phyloP scores from a whole-genome alignment of 2,113 vertebrate genomes.

The Gnathonemus longibarbis region DNA sequence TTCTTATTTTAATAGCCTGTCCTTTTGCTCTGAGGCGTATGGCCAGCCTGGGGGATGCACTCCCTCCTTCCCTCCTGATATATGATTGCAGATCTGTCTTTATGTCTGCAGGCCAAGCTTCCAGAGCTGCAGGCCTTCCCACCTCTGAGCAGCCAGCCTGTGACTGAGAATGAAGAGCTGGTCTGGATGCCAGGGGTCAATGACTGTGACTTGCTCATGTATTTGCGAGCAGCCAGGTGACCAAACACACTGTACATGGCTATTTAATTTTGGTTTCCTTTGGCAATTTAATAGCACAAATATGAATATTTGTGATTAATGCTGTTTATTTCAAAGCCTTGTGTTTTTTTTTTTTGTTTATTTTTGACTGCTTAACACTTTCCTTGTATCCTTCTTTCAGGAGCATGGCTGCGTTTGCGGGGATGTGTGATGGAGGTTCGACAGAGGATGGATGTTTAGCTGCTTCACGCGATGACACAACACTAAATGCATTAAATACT shows the following conservation, averaged over 20 bases:
- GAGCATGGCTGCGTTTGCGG: slow-evolving; percentile 98
- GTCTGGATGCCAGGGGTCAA: slow-evolving; percentile 98
- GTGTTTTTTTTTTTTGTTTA: neutral
- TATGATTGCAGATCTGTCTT: neutral
- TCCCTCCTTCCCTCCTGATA: neutral
- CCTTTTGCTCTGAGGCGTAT: neutral
- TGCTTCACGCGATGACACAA: slow-evolving; percentile 94
- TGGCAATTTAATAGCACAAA: neutral
- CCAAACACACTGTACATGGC: neutral
- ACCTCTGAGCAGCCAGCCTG: slow-evolving; percentile 76
- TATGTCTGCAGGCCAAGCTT: slow-evolving; percentile 78
- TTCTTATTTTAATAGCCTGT: neutral
- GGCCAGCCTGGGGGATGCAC: neutral
- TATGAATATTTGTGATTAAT: neutral
- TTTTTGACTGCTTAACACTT: too few species aligned
- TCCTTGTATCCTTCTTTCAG: slow-evolving; percentile 50
- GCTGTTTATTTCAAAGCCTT: neutral
- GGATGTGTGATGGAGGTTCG: slow-evolving; percentile 97
- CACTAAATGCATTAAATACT: slow-evolving; percentile 94
- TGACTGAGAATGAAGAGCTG: slow-evolving; percentile 93
- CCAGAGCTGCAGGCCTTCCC: slow-evolving; percentile 93
- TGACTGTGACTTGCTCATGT: slow-evolving; percentile 98
- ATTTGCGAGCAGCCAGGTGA: slow-evolving; percentile 95
- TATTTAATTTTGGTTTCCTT: neutral
- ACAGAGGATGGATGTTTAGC: slow-evolving; percentile 95